phyloP scores from a whole-genome alignment of 2,888 invertebrate species.

The Mellilla xanthometata region DNA sequence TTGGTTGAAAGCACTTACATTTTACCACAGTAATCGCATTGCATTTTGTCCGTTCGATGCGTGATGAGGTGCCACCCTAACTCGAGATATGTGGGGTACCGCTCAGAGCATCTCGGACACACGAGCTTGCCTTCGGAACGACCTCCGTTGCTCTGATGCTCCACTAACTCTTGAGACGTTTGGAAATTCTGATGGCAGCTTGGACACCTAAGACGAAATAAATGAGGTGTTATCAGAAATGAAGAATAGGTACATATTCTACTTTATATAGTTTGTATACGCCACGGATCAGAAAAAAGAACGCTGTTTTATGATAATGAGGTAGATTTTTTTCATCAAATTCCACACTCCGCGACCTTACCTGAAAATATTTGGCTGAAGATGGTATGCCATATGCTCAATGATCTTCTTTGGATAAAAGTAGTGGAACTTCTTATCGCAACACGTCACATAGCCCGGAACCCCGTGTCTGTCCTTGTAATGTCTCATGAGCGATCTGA shows the following conservation, averaged over 20 bases:
- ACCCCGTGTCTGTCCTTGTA: constrained; percentile 77
- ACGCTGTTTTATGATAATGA: no score
- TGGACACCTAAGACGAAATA: constrained; percentile 51
- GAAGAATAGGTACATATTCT: no score
- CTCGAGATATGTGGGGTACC: constrained; percentile 71
- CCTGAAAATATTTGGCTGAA: constrained; percentile 75
- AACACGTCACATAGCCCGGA: constrained; percentile 74
- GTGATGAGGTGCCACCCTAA: constrained; percentile 63
- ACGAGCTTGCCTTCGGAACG: constrained; percentile 67
- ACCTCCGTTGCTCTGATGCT: constrained; percentile 72
- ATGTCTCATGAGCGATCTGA: constrained; percentile 72
- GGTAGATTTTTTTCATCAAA: no score
- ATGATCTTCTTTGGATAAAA: constrained; percentile 77
- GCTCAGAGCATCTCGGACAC: constrained; percentile 68
- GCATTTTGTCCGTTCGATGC: constrained; percentile 63
- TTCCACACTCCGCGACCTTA: no score
- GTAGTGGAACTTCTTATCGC: constrained; percentile 75
- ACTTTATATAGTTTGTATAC: no score
- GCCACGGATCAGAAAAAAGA: no score
- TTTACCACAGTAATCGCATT: constrained; percentile 76
- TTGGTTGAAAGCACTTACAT: constrained; percentile 47
- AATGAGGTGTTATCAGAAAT: no score
- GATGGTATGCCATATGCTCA: constrained; percentile 75
- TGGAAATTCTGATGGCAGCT: constrained; percentile 75
- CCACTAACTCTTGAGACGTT: constrained; percentile 66